Evolutionary conservation across 2,797 vertebrate genomes (phyloP), one percentile per base, ranked within the genome.

Genomic region (Balearica regulorum): DNA sequence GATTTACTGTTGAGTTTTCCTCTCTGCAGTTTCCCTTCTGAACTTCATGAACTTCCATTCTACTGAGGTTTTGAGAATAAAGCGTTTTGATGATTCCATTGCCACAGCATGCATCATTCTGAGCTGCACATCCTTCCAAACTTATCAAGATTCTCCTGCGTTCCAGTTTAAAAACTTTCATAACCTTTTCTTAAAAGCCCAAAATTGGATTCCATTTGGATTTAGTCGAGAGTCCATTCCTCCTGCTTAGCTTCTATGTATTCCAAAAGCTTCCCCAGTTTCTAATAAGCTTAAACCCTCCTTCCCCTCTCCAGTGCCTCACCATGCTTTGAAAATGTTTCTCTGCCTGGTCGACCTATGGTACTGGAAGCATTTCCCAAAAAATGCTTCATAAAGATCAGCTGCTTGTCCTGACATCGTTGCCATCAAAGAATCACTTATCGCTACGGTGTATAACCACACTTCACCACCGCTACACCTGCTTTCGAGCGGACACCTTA

Each of bases 371-470:
- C 12, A 20, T 12, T 48, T 46, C 44, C 21, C n/a, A 33, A 58
- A 14, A 28, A 43, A 18, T 1, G 11, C 39, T 35, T 16, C 20
- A 3, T 29, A 6, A 39, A 43, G 65, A 61, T 3, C 25, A 66
- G 72, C 33, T 20, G 3, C 6, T 6, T 51, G 51, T 13, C 39
- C 46, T 4, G 18, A 48, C 33, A 11, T 37, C 3, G 1, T 11
- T 28, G 66, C 31, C 48, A 26, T 5, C 49, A 17, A 11, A 29
- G 37, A 19, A 53, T 29, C 25, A 1, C 35, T 37, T 4, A 12
- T 5, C 28, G 24, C 82, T 3, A 0, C 3, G 16, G 58, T 2
- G 29, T 4, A 19, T 2, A 24, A 15, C 26, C 53, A 16, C 35
- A 2, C 24, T 8, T 60, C 43, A 43, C 46, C 53, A 60, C 11